phyloP scores from a whole-genome alignment of 2,113 vertebrate genomes.

The Rhinoderma darwinii region DNA sequence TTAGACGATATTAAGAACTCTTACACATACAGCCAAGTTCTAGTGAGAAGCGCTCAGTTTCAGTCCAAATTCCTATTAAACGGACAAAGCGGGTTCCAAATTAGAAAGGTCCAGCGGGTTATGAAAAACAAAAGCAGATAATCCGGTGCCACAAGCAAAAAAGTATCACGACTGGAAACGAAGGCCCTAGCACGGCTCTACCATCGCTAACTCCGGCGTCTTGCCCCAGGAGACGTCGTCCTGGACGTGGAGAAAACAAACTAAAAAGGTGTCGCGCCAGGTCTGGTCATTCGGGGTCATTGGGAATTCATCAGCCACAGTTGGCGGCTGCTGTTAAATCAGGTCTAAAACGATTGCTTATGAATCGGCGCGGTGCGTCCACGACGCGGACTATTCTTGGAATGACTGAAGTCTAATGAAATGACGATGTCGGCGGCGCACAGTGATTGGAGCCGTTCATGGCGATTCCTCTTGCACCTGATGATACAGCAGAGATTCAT shows the following conservation, averaged over 20 bases:
- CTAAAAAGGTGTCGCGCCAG: too few species aligned
- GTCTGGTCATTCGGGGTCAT: background rate
- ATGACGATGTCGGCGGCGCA: background rate
- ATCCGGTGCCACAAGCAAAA: background rate
- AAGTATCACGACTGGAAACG: background rate
- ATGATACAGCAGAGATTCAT: background rate
- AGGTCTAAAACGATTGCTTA: background rate
- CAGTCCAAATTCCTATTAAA: slow-evolving; percentile 5
- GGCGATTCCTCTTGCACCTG: background rate
- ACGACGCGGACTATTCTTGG: background rate
- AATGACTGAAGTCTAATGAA: slow-evolving; percentile 29
- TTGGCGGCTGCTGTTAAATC: background rate
- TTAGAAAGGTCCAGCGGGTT: slow-evolving; percentile 7
- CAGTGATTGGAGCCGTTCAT: slow-evolving; percentile 5
- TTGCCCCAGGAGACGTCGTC: background rate
- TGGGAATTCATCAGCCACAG: background rate
- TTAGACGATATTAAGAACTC: slow-evolving; percentile 36
- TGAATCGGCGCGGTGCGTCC: background rate
- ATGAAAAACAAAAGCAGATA: background rate
- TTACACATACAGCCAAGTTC: slow-evolving; percentile 15
- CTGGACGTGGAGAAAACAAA: too few species aligned
- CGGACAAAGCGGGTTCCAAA: too few species aligned
- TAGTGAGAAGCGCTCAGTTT: slow-evolving; percentile 9
- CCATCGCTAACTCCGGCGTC: background rate
- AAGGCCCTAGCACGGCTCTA: slow-evolving; percentile 17